Evolutionary conservation across 2,888 invertebrate species (phyloP), one percentile per base, ranked within the genome.

Genomic region (Saturnia pavonia): DNA sequence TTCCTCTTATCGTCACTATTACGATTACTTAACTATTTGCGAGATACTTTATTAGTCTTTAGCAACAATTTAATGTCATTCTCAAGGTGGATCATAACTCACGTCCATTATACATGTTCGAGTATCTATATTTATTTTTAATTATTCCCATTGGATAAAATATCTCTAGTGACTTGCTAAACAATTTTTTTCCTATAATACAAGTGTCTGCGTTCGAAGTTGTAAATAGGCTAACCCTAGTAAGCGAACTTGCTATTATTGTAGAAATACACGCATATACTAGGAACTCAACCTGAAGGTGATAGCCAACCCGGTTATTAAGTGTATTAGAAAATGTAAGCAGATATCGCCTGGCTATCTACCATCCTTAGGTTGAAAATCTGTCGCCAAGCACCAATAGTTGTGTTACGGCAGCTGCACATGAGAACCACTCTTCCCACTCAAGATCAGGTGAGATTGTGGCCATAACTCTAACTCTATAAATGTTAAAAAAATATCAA

Each of bases 31-130:
- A 34, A 16, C 27, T 7, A 63, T 63, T 63, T 27, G 34, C 63
- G 4, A 63, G 12, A 63, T 63, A 34, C 19, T 63, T 63, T 63
- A 34, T 54, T 54, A 54, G 11, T 22, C 63, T 34, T 63, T 8
- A 34, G 34, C 34, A 34, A 27, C 16, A 27, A 27, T 34, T 63
- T n/a, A 34, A 63, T 27, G 25, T 63, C 27, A 34, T 34, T 63
- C 14, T 63, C 63, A 63, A 63, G 63, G 34, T 63, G 34, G 16
- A 34, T 63, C 63, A 25, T 63, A 34, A 34, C 34, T 63, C 63
- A 63, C 34, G n/a, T 27, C 34, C 19, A 63, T 63, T 63, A 34
- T 3, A 48, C 16, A n/a, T 27, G 34, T 63, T 16, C 14, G 14
- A 16, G 16, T 63, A 45, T 34, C 11, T 54, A 54, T 14, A 34